These are phyloP conservation scores for Beroe forskalii DNA, from an alignment of 37 sponge, comb jelly and placozoan genomes.

Conservation along the genomic window DNA sequence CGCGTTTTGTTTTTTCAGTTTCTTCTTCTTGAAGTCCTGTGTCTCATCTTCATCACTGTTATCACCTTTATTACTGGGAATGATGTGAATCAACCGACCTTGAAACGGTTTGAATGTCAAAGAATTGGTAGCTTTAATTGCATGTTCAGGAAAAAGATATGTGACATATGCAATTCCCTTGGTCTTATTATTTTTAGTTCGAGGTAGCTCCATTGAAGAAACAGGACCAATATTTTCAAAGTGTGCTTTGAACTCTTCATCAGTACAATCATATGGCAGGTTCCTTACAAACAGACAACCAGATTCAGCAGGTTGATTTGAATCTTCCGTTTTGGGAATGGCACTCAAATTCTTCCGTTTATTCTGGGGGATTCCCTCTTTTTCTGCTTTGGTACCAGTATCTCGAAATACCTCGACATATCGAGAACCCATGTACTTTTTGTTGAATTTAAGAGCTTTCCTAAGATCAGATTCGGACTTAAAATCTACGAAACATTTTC, in stretches of 20 bases:
- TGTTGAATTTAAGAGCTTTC: constrained; percentile 76
- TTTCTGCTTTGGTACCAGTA: constrained; percentile 66
- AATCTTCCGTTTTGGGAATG: neutral
- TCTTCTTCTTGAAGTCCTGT: constrained; percentile 77
- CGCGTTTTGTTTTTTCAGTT: constrained; percentile 72
- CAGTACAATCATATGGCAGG: constrained; percentile 79
- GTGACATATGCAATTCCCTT: constrained; percentile 90
- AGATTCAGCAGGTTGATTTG: constrained; percentile 74
- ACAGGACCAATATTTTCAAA: constrained; percentile 84
- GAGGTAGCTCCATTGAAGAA: constrained; percentile 74
- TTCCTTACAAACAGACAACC: constrained; percentile 92
- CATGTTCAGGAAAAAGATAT: constrained; percentile 90
- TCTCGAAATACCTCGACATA: constrained; percentile 89
- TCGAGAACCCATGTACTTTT: constrained; percentile 80
- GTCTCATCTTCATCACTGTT: neutral
- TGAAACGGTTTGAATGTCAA: constrained; percentile 50
- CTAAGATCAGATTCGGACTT: constrained; percentile 73
- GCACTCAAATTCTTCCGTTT: constrained; percentile 10
- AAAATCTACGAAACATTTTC: constrained; percentile 91
- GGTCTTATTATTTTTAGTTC: constrained; percentile 73
- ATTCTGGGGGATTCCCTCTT: constrained; percentile 57
- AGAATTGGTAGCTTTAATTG: constrained; percentile 19
- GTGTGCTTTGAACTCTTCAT: constrained; percentile 78
- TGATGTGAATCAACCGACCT: constrained; percentile 85
- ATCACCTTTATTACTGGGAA: constrained; percentile 73